Evolutionary conservation across 2,888 invertebrate species (phyloP).

Genomic region (Mesorhabditis belari): DNA sequence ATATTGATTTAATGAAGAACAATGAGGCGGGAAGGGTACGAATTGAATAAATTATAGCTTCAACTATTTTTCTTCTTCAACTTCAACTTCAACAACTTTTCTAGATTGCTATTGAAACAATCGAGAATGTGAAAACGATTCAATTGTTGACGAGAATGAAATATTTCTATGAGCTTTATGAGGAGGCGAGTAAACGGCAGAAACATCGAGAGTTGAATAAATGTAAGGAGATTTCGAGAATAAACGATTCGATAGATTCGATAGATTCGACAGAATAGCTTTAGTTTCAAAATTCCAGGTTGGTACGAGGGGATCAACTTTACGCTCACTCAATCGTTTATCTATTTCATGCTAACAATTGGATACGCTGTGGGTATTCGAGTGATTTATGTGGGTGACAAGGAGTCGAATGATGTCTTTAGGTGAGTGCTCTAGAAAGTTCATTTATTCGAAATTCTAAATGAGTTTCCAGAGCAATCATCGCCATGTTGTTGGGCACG

Average conservation of each 20-base stretch:
- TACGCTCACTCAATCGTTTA: slow-evolving; percentile 34
- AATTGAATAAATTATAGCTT: not conserved
- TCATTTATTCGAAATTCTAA: not conserved
- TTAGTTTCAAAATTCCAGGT: slow-evolving; percentile 6
- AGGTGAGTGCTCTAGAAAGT: slow-evolving; percentile 13
- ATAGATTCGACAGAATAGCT: not conserved
- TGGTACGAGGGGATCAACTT: slow-evolving; percentile 35
- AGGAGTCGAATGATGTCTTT: slow-evolving; percentile 19
- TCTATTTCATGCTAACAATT: slow-evolving; percentile 36
- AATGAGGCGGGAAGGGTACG: slow-evolving; percentile 59
- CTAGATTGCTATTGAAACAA: slow-evolving; percentile 54
- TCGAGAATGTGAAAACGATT: slow-evolving; percentile 56
- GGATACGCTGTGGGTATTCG: slow-evolving; percentile 31
- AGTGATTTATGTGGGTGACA: slow-evolving; percentile 28
- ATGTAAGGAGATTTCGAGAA: slow-evolving; percentile 5
- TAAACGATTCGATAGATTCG: not conserved
- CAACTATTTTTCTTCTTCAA: not conserved
- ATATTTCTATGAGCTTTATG: slow-evolving; percentile 51
- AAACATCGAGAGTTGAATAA: slow-evolving; percentile 27
- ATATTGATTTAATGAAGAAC: slow-evolving; percentile 46
- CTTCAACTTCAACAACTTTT: slow-evolving; percentile 1
- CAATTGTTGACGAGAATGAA: slow-evolving; percentile 54
- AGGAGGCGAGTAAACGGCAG: slow-evolving; percentile 22
- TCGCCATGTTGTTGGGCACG: slow-evolving; percentile 30
- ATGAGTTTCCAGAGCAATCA: slow-evolving; percentile 24